Conservation (phyloP, 2,888 invertebrate genomes). For the Heteropelma amictum region DNA sequence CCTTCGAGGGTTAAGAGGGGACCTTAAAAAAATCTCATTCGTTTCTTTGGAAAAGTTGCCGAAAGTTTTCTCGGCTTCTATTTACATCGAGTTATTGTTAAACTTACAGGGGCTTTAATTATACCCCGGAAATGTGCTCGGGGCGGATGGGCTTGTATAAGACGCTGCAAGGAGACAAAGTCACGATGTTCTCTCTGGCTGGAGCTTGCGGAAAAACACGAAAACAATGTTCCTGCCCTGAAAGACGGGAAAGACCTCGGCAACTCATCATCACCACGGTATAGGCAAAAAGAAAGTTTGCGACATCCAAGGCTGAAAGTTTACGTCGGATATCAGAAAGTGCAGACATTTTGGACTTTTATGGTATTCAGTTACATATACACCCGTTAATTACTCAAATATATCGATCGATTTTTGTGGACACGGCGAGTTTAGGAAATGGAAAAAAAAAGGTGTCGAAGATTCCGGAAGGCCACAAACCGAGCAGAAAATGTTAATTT, state of each 20-base stretch:
- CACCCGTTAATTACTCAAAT: too few relatives aligned
- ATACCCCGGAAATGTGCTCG: conserved; percentile 10
- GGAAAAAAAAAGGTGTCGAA: too few relatives aligned
- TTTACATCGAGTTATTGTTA: conserved; percentile 13
- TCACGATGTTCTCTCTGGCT: conserved; percentile 8
- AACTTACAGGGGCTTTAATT: conserved; percentile 27
- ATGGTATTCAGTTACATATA: too few relatives aligned
- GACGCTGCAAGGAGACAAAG: neutral
- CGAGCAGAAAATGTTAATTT: too few relatives aligned
- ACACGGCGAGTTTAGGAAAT: too few relatives aligned
- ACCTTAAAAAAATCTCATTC: neutral
- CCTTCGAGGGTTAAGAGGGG: neutral
- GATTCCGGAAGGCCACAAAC: too few relatives aligned
- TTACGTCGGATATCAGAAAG: too few relatives aligned
- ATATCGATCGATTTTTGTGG: too few relatives aligned
- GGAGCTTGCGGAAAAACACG: conserved; percentile 1
- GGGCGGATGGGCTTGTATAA: conserved; percentile 4
- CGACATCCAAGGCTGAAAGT: neutral
- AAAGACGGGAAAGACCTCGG: neutral
- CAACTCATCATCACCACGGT: neutral
- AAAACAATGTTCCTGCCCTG: conserved; percentile 1
- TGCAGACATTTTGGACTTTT: too few relatives aligned
- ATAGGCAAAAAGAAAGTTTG: neutral
- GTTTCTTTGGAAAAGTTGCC: neutral
- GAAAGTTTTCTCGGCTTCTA: neutral